These are phyloP conservation scores for Agelaius phoeniceus DNA, from an alignment of 2,113 vertebrate genomes.

Conservation along the genomic window DNA sequence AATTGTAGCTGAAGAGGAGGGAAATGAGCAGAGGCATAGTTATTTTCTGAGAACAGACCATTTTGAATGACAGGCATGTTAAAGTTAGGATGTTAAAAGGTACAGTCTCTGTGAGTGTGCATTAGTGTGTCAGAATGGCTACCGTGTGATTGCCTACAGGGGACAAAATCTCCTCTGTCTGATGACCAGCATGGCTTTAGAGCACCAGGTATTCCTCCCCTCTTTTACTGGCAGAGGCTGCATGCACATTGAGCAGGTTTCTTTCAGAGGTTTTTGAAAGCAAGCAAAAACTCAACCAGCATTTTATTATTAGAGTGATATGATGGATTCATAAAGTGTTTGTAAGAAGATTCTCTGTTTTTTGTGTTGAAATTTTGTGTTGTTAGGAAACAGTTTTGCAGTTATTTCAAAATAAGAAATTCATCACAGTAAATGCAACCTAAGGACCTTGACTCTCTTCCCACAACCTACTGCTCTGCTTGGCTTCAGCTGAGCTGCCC, in stretches of 20 bases:
- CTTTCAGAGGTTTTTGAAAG: not conserved
- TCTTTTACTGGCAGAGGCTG: not conserved
- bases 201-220: not conserved
- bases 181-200: not conserved
- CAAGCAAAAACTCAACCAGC: not conserved
- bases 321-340: not conserved
- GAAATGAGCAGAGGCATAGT: not conserved
- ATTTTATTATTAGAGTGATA: not conserved
- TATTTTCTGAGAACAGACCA: not conserved
- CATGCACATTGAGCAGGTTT: not conserved
- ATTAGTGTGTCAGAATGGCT: not conserved
- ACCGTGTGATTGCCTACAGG: not conserved
- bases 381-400: conserved; percentile 7
- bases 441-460: not conserved
- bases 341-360: not conserved
- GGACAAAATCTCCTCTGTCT: not conserved
- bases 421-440: not conserved
- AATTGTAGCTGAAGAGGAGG: not conserved
- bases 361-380: not conserved
- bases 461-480: not conserved
- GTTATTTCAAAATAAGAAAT: conserved; percentile 24
- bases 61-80: not conserved
- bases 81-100: not conserved
- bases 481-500: conserved; percentile 2
- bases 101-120: not conserved